Conservation (phyloP, 2,113 vertebrate species). For the Caranx melampygus region DNA sequence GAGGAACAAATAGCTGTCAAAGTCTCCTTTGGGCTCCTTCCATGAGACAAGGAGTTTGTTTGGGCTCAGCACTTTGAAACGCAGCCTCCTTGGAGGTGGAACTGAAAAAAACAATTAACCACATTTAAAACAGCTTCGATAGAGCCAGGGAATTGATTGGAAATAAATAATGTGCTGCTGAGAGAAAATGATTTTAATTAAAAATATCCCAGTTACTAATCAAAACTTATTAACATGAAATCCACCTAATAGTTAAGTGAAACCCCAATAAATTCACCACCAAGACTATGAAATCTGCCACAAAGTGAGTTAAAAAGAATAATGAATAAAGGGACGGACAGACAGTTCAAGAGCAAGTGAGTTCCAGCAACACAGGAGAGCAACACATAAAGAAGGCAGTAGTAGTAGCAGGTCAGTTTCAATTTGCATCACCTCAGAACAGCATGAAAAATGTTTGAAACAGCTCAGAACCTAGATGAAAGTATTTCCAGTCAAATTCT, state of each 20-base stretch:
- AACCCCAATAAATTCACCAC: constrained; percentile 7
- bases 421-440: constrained; percentile 7
- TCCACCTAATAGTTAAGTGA: background rate
- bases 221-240: constrained; percentile 17
- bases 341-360: constrained; percentile 4
- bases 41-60: constrained; percentile 80
- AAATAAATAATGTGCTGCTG: constrained; percentile 17
- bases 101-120: constrained; percentile 68
- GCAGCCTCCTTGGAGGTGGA: constrained; percentile 80
- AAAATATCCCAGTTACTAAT: constrained; percentile 28
- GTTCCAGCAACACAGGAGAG: constrained; percentile 14
- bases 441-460: constrained; percentile 20
- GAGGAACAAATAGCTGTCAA: constrained; percentile 83
- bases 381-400: constrained; percentile 25
- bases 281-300: background rate
- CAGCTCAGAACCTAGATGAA: constrained; percentile 4
- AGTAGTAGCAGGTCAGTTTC: constrained; percentile 15
- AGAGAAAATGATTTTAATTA: constrained; percentile 12
- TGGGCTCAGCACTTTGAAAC: constrained; percentile 80
- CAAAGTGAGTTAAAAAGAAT: background rate
- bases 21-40: constrained; percentile 84
- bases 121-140: constrained; percentile 37
- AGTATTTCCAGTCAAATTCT: constrained; percentile 46
- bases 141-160: background rate
- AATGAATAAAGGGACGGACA: constrained; percentile 14